phyloP scores from a whole-genome alignment of 1,140 invertebrate species.

The Ylistrum balloti region DNA sequence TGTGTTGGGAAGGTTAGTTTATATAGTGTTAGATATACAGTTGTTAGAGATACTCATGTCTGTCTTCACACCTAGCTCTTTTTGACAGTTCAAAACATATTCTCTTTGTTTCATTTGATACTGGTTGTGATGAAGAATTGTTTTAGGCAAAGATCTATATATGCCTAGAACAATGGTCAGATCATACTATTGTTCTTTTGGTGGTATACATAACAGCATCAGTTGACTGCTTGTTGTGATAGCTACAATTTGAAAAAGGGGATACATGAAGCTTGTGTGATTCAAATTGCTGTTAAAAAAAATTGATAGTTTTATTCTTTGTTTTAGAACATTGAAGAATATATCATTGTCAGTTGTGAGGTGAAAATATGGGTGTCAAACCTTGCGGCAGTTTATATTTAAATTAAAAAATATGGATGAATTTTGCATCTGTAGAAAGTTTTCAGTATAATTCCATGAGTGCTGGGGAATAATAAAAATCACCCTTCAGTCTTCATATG shows the following conservation, averaged over 20 bases:
- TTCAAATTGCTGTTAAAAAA: background rate
- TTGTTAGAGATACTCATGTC: background rate
- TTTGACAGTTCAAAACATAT: background rate
- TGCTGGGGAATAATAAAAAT: too few relatives aligned
- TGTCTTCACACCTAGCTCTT: background rate
- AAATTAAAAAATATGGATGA: too few relatives aligned
- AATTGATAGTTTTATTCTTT: constrained; percentile 14
- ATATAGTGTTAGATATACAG: background rate
- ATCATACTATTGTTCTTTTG: background rate
- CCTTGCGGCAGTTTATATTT: too few relatives aligned
- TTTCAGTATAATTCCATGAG: too few relatives aligned
- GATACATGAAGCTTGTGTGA: background rate
- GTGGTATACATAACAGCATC: background rate
- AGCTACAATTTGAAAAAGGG: too few relatives aligned
- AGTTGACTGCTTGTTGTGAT: too few relatives aligned
- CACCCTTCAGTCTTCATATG: too few relatives aligned
- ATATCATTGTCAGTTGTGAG: constrained; percentile 12
- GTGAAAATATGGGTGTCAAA: constrained; percentile 12
- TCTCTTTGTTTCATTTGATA: background rate
- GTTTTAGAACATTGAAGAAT: background rate
- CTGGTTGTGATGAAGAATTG: background rate
- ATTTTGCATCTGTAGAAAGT: too few relatives aligned
- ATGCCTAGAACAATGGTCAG: background rate
- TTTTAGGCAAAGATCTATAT: too few relatives aligned
- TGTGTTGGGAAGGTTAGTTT: background rate